Evolutionary conservation across 2,888 invertebrate species (phyloP), one percentile per base, ranked within the genome.

Genomic region (Trachelus troglodyta): DNA sequence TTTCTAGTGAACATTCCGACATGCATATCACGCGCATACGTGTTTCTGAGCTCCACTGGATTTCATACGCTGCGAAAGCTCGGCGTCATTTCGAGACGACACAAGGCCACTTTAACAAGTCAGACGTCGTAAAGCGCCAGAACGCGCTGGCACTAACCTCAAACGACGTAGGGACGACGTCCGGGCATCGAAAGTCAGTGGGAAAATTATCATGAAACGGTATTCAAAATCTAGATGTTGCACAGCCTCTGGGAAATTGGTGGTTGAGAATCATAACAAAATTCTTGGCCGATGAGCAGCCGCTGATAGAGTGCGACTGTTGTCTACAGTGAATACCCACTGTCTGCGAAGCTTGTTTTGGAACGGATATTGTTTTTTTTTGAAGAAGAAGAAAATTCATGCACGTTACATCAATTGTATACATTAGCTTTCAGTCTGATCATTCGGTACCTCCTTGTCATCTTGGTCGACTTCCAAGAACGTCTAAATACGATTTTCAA

Each of bases 371-470:
- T 12, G 4, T 1, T 23, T 40, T 15, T 40, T 23, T 23, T 56
- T 9, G 1, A 23, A 0, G 6, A 1, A 4, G 1, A 23, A 0
- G 6, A 1, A 4, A 56, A 23, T 56, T 2, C 56, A 9, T 23
- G 23, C 23, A 56, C 23, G 56, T 56, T 15, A 15, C 9, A 23
- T 6, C 23, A 56, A 56, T 56, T 23, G 23, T 56, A 56, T 23
- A 23, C 23, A 23, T 15, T 9, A 56, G 9, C 3, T 12, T 35
- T 35, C 1, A 35, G 37, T 9, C 23, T 9, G 1, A 15, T 9
- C 23, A 56, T 56, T 56, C 1, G 0, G 56, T 56, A 56, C 9
- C 15, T 56, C 56, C 6, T 15, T 15, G 56, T 23, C 23, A 23
- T 23, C 56, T 56, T 56, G 56, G 9, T 56, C 23, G 23, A 23